These are phyloP conservation scores for Ichneumoninae sp. DNA, from an alignment of 2,888 invertebrate species.

Conservation along the genomic window DNA sequence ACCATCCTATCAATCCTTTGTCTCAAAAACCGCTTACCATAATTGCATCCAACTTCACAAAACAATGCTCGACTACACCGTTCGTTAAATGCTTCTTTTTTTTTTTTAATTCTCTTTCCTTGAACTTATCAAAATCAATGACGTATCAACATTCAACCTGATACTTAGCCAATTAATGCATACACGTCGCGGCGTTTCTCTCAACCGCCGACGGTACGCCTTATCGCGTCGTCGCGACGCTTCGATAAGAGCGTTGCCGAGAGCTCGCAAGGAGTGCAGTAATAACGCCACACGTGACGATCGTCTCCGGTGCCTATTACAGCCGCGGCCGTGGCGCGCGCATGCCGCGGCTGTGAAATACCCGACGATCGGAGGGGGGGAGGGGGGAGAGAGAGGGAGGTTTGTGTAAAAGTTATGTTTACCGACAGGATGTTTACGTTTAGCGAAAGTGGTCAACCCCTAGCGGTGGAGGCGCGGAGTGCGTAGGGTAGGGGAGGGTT, in stretches of 20 bases:
- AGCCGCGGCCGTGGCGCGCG: background rate
- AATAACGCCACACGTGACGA: conserved; percentile 36
- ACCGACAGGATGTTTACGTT: conserved; percentile 72
- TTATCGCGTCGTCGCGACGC: conserved; percentile 52
- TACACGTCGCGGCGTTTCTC: conserved; percentile 45
- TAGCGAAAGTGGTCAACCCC: conserved; percentile 71
- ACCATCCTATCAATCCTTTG: conserved; percentile 1
- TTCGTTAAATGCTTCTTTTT: background rate
- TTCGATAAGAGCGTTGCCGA: conserved; percentile 46
- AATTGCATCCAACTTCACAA: background rate
- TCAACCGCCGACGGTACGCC: conserved; percentile 51
- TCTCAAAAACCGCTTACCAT: background rate
- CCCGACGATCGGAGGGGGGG: background rate
- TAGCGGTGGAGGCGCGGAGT: conserved; percentile 44
- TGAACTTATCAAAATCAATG: conserved; percentile 10
- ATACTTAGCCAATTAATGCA: conserved; percentile 14
- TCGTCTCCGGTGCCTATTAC: conserved; percentile 30
- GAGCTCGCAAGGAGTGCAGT: conserved; percentile 25
- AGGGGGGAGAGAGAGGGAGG: background rate
- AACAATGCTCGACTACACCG: background rate
- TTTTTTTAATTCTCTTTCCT: background rate
- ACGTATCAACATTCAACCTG: conserved; percentile 21
- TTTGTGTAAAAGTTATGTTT: conserved; percentile 70
- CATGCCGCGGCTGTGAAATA: conserved; percentile 4
- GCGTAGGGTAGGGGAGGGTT: conserved; percentile 7